A percentile compares a stretch with the other conserved stretches of the same genome.
Evolutionary conservation across 2,797 vertebrate genomes (phyloP).

Genomic region (Percopsis omiscomaycus): DNA sequence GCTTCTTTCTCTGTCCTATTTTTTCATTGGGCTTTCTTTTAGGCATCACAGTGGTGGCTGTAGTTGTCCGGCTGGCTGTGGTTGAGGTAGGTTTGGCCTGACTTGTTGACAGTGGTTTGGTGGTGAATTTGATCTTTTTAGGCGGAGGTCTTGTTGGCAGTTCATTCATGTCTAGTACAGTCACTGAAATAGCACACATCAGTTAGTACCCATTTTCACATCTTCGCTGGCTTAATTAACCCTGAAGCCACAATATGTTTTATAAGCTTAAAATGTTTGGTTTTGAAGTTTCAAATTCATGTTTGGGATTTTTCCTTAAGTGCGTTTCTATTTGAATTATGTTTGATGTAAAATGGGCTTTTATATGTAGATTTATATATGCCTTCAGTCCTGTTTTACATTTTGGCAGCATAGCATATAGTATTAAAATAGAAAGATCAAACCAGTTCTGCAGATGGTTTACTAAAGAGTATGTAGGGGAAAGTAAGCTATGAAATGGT

Average conservation of each 20-base stretch:
- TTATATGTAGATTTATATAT: constrained; percentile 32
- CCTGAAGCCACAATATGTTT: constrained; percentile 22
- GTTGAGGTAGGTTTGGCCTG: constrained; percentile 15
- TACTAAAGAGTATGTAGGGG: not conserved
- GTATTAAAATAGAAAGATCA: not conserved
- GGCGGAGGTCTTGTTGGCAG: constrained; percentile 73
- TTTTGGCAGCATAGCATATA: constrained; percentile 20
- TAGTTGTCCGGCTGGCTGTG: constrained; percentile 5
- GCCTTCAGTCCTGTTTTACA: constrained; percentile 23
- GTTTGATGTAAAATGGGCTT: constrained; percentile 44
- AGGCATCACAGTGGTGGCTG: constrained; percentile 5
- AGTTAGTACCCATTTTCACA: constrained; percentile 24
- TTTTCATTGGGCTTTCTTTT: constrained; percentile 15
- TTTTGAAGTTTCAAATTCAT: constrained; percentile 5
- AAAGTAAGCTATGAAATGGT: constrained; percentile 4
- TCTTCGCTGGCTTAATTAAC: constrained; percentile 8
- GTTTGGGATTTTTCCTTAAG: constrained; percentile 41
- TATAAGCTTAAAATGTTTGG: constrained; percentile 22
- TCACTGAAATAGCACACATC: constrained; percentile 66
- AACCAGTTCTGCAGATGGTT: constrained; percentile 6
- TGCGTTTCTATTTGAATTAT: constrained; percentile 26
- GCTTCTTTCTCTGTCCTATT: constrained; percentile 16
- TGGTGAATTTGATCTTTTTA: constrained; percentile 60
- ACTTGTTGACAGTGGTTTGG: constrained; percentile 42
- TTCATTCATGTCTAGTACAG: constrained; percentile 63